Conservation (phyloP, 2,888 invertebrate species). For the Congeria kusceri region DNA sequence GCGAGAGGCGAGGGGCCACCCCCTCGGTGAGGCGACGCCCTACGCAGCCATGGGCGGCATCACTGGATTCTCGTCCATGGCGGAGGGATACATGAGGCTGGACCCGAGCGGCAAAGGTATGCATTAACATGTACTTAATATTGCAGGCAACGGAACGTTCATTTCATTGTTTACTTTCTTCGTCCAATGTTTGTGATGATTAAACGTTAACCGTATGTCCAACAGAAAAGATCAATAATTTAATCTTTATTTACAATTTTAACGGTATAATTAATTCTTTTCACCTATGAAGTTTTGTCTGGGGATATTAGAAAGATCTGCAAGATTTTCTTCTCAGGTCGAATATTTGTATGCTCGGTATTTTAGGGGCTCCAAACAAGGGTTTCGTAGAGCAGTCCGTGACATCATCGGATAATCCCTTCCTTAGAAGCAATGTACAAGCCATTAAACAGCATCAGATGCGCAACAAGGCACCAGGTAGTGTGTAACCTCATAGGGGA, state of each 20-base stretch:
- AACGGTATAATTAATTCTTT: no score
- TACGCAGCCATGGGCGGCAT: slow-evolving; percentile 86
- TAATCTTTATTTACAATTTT: no score
- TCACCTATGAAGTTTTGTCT: no score
- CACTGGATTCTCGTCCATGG: slow-evolving; percentile 85
- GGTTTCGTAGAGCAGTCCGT: slow-evolving; percentile 84
- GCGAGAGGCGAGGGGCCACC: slow-evolving; percentile 84
- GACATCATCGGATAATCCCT: slow-evolving; percentile 83
- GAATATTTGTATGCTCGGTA: no score
- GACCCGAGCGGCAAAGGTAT: slow-evolving; percentile 85
- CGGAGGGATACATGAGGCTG: slow-evolving; percentile 84
- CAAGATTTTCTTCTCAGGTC: no score
- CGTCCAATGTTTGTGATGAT: no score
- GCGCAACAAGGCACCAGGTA: slow-evolving; percentile 68
- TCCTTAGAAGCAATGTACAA: slow-evolving; percentile 82
- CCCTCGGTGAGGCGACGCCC: slow-evolving; percentile 82
- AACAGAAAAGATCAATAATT: no score
- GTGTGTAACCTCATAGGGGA: no score
- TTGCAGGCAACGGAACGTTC: no score
- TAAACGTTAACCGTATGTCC: no score
- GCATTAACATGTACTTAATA: slow-evolving; percentile 17
- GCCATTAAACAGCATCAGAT: slow-evolving; percentile 79
- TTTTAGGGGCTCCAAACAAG: slow-evolving; percentile 82
- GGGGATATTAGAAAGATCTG: no score
- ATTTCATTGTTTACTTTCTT: no score